Evolutionary conservation across 30 jellyfish, hydroid and myxozoan species (phyloP).

Genomic region (Cassiopea andromeda): DNA sequence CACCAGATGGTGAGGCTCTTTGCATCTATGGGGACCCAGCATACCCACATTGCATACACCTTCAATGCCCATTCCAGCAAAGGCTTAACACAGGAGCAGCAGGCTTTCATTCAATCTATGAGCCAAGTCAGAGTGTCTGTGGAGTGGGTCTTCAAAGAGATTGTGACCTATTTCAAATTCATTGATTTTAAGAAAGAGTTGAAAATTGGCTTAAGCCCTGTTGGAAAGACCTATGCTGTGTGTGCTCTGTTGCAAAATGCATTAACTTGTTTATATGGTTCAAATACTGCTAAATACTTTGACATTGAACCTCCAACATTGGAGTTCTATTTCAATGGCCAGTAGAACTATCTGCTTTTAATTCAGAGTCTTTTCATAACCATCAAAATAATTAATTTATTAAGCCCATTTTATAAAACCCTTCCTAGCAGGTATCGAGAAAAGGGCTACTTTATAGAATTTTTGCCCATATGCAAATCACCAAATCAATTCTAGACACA

Average conservation of each 20-base stretch:
- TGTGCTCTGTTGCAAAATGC: constrained; percentile 78
- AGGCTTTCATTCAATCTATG: constrained; percentile 36
- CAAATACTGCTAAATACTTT: constrained; percentile 14
- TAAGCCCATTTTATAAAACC: background rate
- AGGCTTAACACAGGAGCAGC: constrained; percentile 40
- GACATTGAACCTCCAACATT: constrained; percentile 13
- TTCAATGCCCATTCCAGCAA: background rate
- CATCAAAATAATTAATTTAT: background rate
- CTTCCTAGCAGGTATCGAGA: background rate
- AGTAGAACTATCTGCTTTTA: background rate
- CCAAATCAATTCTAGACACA: background rate
- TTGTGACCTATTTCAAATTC: constrained; percentile 39
- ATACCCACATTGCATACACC: background rate
- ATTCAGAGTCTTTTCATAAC: background rate
- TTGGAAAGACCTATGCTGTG: constrained; percentile 33
- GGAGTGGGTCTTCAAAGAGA: constrained; percentile 81
- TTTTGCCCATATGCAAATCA: background rate
- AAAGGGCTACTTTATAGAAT: background rate
- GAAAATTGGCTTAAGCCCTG: constrained; percentile 58
- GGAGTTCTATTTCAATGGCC: constrained; percentile 2
- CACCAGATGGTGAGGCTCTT: constrained; percentile 48
- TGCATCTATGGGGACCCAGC: constrained; percentile 63
- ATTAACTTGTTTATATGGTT: constrained; percentile 35
- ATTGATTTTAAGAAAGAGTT: constrained; percentile 64
- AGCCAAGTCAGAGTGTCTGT: constrained; percentile 65